A percentile compares a stretch with the other conserved stretches of the same genome.
Evolutionary conservation across 2,113 vertebrate species (phyloP).

Genomic region (Muntiacus reevesi): DNA sequence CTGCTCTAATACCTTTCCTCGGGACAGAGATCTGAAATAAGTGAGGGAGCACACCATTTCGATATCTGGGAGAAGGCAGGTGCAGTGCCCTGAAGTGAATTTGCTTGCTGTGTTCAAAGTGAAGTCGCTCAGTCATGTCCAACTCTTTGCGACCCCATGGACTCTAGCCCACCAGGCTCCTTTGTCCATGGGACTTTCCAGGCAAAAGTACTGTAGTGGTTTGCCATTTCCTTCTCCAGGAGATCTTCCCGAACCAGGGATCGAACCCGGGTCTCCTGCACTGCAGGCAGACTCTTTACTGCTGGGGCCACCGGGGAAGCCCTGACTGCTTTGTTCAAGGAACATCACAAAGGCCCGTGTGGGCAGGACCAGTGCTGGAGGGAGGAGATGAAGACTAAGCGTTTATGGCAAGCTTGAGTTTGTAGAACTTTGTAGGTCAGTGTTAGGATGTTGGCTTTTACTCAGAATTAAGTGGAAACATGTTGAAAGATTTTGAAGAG

Average conservation of each 20-base stretch:
- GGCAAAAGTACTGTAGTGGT: not conserved
- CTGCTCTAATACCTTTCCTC: not conserved
- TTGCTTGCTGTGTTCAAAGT: not conserved
- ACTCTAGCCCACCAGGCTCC: not conserved
- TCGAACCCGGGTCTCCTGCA: not conserved
- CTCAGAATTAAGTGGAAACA: not conserved
- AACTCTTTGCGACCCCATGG: not conserved
- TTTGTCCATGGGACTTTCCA: not conserved
- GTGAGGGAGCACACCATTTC: not conserved
- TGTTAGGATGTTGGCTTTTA: not conserved
- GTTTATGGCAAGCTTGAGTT: not conserved
- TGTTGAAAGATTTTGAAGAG: not conserved
- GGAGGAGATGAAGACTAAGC: not conserved
- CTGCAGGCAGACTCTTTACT: not conserved
- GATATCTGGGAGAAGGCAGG: not conserved
- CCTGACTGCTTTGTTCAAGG: not conserved
- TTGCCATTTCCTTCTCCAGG: not conserved
- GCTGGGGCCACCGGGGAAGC: not conserved
- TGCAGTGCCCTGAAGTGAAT: not conserved
- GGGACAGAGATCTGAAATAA: not conserved
- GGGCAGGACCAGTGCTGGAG: not conserved
- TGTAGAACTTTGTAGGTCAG: not conserved
- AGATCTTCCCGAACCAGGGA: not conserved
- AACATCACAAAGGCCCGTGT: not conserved
- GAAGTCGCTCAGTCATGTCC: not conserved